A percentile compares a stretch with the other conserved stretches of the same genome.
These are phyloP conservation scores for Strigamia maritima DNA, from an alignment of 2,888 invertebrate species.

Conservation along the genomic window DNA sequence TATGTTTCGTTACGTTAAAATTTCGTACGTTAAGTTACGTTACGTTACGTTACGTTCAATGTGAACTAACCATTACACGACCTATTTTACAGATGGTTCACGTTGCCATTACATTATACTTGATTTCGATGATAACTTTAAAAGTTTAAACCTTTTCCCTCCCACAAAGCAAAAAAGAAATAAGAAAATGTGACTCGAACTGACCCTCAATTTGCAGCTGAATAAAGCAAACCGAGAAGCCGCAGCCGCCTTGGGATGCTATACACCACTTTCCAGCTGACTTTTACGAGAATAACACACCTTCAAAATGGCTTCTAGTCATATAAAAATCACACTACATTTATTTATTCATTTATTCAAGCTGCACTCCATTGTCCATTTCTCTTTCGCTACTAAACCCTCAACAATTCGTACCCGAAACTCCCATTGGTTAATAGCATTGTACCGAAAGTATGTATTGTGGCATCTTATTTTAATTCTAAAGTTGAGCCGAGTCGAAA, in stretches of 20 bases:
- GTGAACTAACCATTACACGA: too few species aligned
- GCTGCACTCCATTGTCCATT: slow-evolving; percentile 38
- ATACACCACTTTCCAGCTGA: too few species aligned
- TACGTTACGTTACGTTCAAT: too few species aligned
- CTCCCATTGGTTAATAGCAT: neutral
- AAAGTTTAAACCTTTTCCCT: too few species aligned
- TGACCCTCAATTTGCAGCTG: too few species aligned
- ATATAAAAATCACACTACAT: neutral
- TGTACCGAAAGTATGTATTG: too few species aligned
- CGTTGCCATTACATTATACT: too few species aligned
- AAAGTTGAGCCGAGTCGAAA: too few species aligned
- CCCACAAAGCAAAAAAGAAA: neutral
- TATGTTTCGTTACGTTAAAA: too few species aligned
- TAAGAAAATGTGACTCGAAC: neutral
- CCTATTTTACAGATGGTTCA: slow-evolving; percentile 3
- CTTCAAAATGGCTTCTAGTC: neutral
- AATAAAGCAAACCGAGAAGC: neutral
- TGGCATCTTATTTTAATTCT: too few species aligned
- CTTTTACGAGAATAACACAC: slow-evolving; percentile 47
- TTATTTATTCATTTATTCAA: neutral
- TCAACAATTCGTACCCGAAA: neutral
- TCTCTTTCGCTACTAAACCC: slow-evolving; percentile 25
- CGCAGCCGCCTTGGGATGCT: neutral
- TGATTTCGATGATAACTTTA: neutral
- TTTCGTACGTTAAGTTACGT: too few species aligned